These are phyloP conservation scores for Penaeus indicus DNA, from an alignment of 1,140 invertebrate genomes.

Conservation along the genomic window DNA sequence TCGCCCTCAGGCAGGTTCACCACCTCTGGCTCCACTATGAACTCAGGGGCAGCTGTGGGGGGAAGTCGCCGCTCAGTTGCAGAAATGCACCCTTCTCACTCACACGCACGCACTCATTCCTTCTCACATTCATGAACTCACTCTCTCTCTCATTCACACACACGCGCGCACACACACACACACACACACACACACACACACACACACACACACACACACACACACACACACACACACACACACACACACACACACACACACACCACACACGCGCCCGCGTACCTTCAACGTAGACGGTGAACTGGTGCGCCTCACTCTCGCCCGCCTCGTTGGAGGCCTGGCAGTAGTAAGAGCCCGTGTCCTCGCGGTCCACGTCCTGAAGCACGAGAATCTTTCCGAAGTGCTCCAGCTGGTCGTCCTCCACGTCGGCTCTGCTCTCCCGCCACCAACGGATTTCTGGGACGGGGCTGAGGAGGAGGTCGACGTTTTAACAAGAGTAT, in stretches of 20 bases:
- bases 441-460: slow-evolving; percentile 81
- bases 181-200: too few species aligned
- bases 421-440: slow-evolving; percentile 76
- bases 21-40: slow-evolving; percentile 89
- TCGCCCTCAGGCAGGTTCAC: slow-evolving; percentile 92
- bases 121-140: background rate
- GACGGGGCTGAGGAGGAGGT: slow-evolving; percentile 69
- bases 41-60: slow-evolving; percentile 84
- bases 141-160: too few species aligned
- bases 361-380: slow-evolving; percentile 84
- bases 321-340: slow-evolving; percentile 92
- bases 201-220: too few species aligned
- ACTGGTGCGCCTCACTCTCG: slow-evolving; percentile 84
- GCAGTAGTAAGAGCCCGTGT: slow-evolving; percentile 89
- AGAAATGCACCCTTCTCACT: background rate
- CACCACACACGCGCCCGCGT: background rate
- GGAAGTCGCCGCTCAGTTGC: background rate
- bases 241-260: too few species aligned
- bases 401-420: slow-evolving; percentile 81
- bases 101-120: background rate
- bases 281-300: slow-evolving; percentile 79
- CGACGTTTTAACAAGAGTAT: background rate
- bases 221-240: too few species aligned
- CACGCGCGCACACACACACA: too few species aligned
- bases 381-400: slow-evolving; percentile 93